These are phyloP conservation scores for Montifringilla adamsi DNA, from an alignment of 2,113 vertebrate species.

Conservation along the genomic window DNA sequence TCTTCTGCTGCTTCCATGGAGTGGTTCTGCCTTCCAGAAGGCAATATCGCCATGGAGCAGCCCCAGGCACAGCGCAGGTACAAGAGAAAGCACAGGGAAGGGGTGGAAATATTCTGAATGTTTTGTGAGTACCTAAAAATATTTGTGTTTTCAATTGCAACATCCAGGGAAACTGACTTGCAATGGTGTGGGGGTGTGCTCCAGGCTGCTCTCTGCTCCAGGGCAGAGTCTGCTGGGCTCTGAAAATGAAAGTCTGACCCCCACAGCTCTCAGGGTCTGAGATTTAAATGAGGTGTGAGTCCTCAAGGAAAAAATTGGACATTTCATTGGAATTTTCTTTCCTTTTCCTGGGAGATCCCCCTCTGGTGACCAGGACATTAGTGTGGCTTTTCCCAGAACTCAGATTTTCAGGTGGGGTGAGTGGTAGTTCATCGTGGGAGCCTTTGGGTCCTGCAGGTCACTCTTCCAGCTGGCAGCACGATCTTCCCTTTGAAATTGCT, in stretches of 20 bases:
- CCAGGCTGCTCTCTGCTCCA: background rate
- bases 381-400: background rate
- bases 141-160: background rate
- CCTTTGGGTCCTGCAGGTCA: background rate
- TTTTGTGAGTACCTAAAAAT: background rate
- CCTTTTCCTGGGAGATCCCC: background rate
- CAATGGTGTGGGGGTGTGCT: background rate
- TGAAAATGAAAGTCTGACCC: background rate
- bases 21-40: background rate
- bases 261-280: background rate
- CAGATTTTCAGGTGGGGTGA: background rate
- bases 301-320: background rate
- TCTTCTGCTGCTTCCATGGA: rapidly evolving
- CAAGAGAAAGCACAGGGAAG: background rate
- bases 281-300: background rate
- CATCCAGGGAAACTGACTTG: background rate
- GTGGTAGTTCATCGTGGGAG: rapidly evolving
- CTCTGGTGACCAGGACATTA: background rate
- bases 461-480: background rate
- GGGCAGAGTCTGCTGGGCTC: background rate
- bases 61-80: background rate
- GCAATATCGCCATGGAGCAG: rapidly evolving
- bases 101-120: background rate
- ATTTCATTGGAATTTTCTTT: background rate
- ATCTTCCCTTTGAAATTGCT: background rate